Conservation (phyloP, 2,113 vertebrate genomes). For the Solea senegalensis region DNA sequence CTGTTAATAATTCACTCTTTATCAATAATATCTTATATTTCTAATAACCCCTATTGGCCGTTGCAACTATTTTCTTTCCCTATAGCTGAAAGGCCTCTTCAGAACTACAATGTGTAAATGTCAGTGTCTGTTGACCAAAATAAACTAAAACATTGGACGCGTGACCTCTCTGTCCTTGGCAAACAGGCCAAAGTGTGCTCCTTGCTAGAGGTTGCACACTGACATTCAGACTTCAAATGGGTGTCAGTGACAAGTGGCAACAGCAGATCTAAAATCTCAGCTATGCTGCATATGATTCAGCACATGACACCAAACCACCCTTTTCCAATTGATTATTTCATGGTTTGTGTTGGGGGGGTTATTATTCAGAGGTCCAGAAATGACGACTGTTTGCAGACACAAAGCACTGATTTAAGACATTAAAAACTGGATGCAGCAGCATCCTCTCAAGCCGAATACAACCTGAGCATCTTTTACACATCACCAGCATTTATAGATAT, state of each 20-base stretch:
- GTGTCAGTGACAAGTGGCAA: neutral
- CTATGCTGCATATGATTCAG: conserved; percentile 20
- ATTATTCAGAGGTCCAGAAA: neutral
- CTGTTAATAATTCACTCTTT: conserved; percentile 6
- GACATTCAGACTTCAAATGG: neutral
- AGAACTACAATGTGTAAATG: neutral
- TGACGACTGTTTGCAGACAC: neutral
- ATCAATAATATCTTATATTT: neutral
- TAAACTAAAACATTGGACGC: neutral
- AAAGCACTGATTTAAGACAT: neutral
- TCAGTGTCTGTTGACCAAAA: neutral
- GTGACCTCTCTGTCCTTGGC: neutral
- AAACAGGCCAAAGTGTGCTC: neutral
- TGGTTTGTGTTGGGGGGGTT: neutral
- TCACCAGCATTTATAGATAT: neutral
- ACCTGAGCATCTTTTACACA: no score
- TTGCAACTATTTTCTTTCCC: neutral
- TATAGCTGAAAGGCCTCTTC: neutral
- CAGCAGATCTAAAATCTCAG: neutral
- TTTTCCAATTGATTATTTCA: neutral
- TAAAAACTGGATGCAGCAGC: no score
- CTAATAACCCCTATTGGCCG: neutral
- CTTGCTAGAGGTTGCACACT: neutral
- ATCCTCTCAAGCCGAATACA: no score
- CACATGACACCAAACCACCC: neutral